phyloP scores from a whole-genome alignment of 2,113 vertebrate species.

The Muntiacus muntjak region DNA sequence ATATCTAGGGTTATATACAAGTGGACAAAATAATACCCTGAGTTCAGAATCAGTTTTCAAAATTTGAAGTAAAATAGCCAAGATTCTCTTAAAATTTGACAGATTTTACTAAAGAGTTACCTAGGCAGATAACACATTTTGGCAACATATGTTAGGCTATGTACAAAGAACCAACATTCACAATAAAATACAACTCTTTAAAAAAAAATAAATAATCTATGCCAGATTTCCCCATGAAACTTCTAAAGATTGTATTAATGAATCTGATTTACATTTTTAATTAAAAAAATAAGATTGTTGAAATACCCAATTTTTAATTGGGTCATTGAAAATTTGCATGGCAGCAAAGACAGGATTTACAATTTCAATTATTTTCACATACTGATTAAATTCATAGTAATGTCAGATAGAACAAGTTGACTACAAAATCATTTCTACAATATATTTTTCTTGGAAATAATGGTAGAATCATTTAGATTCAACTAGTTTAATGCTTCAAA shows the following conservation, averaged over 20 bases:
- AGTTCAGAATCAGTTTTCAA: slow-evolving; percentile 43
- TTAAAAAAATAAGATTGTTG: slow-evolving; percentile 54
- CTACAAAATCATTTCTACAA: not conserved
- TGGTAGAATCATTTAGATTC: not conserved
- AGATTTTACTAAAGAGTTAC: slow-evolving; percentile 71
- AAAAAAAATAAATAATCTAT: slow-evolving; percentile 60
- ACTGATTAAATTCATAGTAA: not conserved
- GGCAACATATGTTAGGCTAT: slow-evolving; percentile 69
- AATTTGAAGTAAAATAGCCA: slow-evolving; percentile 60
- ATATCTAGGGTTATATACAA: not conserved
- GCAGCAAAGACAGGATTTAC: not conserved
- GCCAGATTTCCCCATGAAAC: slow-evolving; percentile 63
- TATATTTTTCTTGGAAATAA: not conserved
- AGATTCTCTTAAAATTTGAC: slow-evolving; percentile 71
- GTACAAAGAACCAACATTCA: slow-evolving; percentile 75
- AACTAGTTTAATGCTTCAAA: not conserved
- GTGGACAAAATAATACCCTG: not conserved
- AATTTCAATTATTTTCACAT: not conserved
- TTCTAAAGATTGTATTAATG: slow-evolving; percentile 61
- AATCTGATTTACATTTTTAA: slow-evolving; percentile 68
- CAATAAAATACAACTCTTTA: slow-evolving; percentile 74
- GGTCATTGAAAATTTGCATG: slow-evolving; percentile 41
- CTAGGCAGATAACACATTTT: slow-evolving; percentile 77
- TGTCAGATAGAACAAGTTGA: not conserved
- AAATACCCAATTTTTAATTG: slow-evolving; percentile 73